Conservation (phyloP, 2,113 vertebrate genomes). For the Sander lucioperca region DNA sequence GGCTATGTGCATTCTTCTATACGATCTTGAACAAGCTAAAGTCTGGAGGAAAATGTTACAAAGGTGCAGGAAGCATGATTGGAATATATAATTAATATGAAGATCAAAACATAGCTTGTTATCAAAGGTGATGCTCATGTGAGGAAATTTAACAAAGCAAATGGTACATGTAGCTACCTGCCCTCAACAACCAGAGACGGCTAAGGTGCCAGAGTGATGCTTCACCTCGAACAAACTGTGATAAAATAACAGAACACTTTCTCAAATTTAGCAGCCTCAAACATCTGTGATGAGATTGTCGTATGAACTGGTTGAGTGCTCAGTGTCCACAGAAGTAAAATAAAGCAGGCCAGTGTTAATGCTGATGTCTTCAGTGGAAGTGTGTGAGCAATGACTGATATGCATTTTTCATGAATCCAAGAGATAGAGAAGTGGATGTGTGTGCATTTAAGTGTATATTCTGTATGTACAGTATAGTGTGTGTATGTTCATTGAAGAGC, state of each 20-base stretch:
- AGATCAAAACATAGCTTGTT: too few relatives aligned
- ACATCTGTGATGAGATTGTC: constrained; percentile 12
- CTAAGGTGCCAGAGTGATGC: not conserved
- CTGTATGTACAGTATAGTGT: not conserved
- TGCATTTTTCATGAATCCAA: constrained; percentile 53
- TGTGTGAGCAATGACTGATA: constrained; percentile 31
- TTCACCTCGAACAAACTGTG: constrained; percentile 2
- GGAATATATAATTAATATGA: not conserved
- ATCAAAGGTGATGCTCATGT: not conserved
- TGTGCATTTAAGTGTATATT: constrained; percentile 14
- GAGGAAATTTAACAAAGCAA: not conserved
- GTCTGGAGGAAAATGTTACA: not conserved
- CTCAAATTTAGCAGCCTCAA: constrained; percentile 1
- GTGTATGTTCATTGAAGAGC: constrained; percentile 27
- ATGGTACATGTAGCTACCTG: too few relatives aligned
- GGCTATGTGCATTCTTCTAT: not conserved
- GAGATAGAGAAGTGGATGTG: constrained; percentile 5
- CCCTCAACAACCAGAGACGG: not conserved
- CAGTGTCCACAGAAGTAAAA: not conserved
- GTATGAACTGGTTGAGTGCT: not conserved
- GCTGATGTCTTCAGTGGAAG: constrained; percentile 1
- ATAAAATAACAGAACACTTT: not conserved
- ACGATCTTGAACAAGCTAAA: not conserved
- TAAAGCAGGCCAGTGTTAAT: constrained; percentile 12
- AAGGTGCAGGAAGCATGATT: not conserved